phyloP scores from a whole-genome alignment of 2,888 invertebrate genomes.

The Xylota sylvarum region DNA sequence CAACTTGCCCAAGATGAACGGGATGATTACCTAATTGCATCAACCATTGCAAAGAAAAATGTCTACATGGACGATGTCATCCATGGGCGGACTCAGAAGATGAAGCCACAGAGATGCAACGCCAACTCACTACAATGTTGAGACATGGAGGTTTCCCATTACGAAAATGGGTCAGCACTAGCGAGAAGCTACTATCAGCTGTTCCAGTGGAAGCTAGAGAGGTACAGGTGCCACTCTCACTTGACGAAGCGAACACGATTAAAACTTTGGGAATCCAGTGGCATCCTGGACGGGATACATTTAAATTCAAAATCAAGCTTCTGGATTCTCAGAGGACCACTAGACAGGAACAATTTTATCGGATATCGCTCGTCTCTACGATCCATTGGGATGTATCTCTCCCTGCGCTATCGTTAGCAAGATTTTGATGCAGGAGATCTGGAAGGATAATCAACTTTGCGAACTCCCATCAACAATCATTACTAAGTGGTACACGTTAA shows the following conservation, averaged over 20 bases:
- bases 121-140: no score
- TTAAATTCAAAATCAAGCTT: not conserved
- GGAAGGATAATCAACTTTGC: not conserved
- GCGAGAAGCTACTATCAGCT: not conserved
- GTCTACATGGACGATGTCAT: constrained; percentile 27
- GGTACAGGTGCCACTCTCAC: not conserved
- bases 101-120: constrained; percentile 9
- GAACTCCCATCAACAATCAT: not conserved
- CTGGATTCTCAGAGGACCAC: not conserved
- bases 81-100: constrained; percentile 18
- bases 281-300: constrained; percentile 11
- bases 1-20: constrained; percentile 13
- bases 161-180: constrained; percentile 26
- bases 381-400: constrained; percentile 14
- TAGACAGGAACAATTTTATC: not conserved
- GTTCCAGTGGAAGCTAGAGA: constrained; percentile 19
- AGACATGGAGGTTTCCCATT: constrained; percentile 17
- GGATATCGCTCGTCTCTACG: constrained; percentile 1
- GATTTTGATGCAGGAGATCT: constrained; percentile 2
- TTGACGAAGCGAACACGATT: not conserved
- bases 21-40: constrained; percentile 10
- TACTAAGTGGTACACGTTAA: not conserved
- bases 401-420: constrained; percentile 1
- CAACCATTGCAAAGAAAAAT: constrained; percentile 1
- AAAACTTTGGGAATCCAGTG: constrained; percentile 21